Conservation (phyloP, 1,140 invertebrate species). For the Centruroides vittatus region DNA sequence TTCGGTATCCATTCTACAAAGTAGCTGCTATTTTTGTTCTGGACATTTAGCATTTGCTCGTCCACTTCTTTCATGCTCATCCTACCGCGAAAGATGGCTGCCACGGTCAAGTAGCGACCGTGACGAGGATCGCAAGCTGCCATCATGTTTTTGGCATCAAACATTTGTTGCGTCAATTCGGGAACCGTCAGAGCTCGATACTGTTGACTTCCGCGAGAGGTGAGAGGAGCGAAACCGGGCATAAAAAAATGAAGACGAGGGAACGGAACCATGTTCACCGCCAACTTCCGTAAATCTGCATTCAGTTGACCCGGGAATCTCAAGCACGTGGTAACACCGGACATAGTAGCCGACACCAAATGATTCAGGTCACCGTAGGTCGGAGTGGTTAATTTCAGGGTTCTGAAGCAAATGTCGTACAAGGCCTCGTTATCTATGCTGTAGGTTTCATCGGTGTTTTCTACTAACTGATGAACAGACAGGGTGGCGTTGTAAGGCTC, state of each 20-base stretch:
- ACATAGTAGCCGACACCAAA: too few species aligned
- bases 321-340: too few species aligned
- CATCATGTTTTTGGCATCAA: too few species aligned
- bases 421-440: slow-evolving; percentile 63
- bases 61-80: too few species aligned
- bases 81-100: too few species aligned
- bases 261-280: slow-evolving; percentile 96
- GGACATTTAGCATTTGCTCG: too few species aligned
- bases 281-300: slow-evolving; percentile 73
- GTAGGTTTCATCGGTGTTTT: slow-evolving; percentile 72
- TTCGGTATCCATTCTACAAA: too few species aligned
- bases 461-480: slow-evolving; percentile 52
- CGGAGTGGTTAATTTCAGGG: slow-evolving; percentile 36
- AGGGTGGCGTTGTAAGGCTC: slow-evolving; percentile 62
- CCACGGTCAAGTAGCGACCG: background rate
- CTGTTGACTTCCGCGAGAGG: slow-evolving; percentile 28
- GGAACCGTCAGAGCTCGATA: slow-evolving; percentile 64
- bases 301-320: too few species aligned
- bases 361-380: slow-evolving; percentile 38
- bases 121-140: too few species aligned
- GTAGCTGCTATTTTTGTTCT: too few species aligned
- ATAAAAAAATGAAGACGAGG: slow-evolving; percentile 52
- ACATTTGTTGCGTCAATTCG: slow-evolving; percentile 50
- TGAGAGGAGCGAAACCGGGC: slow-evolving; percentile 44
- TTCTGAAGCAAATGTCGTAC: too few species aligned